Evolutionary conservation across 2,888 invertebrate genomes (phyloP).

Genomic region (Colletes collaris): DNA sequence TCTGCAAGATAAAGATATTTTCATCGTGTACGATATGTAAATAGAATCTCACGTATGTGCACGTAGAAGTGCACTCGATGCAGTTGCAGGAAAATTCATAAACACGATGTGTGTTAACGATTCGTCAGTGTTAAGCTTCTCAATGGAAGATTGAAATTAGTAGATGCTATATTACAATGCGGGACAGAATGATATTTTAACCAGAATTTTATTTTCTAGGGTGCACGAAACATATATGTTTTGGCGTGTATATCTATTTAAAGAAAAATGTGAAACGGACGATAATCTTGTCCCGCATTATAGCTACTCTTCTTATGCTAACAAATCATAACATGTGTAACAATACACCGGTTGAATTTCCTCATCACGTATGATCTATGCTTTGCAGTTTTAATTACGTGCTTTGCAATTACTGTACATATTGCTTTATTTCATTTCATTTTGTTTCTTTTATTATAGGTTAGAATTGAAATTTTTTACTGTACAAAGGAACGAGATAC

Average conservation of each 20-base stretch:
- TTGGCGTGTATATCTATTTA: too few species aligned
- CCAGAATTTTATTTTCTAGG: too few species aligned
- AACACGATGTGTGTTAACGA: background rate
- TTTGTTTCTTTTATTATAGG: background rate
- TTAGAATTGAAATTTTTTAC: background rate
- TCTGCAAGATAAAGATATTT: too few species aligned
- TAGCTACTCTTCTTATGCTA: background rate
- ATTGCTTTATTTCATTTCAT: conserved; percentile 5
- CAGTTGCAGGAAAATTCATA: background rate
- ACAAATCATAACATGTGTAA: background rate
- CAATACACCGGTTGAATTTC: background rate
- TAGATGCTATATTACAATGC: background rate
- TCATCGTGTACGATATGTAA: conserved; percentile 13
- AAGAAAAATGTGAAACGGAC: too few species aligned
- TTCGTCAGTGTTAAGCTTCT: background rate
- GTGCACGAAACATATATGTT: too few species aligned
- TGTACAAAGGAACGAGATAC: background rate
- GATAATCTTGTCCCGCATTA: background rate
- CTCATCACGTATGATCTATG: background rate
- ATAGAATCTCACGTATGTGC: conserved; percentile 12
- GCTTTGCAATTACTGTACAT: conserved; percentile 1
- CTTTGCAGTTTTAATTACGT: conserved; percentile 2
- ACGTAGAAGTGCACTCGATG: background rate
- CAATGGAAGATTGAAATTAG: background rate
- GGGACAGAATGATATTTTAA: too few species aligned